Conservation (phyloP, 2,113 vertebrate genomes). For the Psophia crepitans region DNA sequence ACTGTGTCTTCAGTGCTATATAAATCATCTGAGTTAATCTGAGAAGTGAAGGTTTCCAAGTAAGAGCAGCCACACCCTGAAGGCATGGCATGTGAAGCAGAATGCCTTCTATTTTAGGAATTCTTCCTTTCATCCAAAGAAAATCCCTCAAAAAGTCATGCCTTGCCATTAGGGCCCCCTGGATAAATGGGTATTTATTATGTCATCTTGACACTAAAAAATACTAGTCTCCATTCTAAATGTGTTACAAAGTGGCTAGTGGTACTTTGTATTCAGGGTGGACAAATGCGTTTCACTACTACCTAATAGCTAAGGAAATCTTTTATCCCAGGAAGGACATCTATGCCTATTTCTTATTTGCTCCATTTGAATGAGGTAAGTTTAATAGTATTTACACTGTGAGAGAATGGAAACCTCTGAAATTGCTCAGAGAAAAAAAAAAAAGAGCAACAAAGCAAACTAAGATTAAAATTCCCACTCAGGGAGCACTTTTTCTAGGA, state of each 20-base stretch:
- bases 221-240: conserved; percentile 16
- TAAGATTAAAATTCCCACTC: background rate
- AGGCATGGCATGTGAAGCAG: conserved; percentile 61
- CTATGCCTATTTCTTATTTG: background rate
- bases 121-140: conserved; percentile 60
- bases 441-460: background rate
- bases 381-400: background rate
- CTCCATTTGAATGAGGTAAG: background rate
- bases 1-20: conserved; percentile 43
- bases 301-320: background rate
- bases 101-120: conserved; percentile 65
- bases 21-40: conserved; percentile 59
- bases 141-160: conserved; percentile 71
- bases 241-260: conserved; percentile 1
- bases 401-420: conserved; percentile 5
- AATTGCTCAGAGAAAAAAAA: background rate
- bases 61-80: conserved; percentile 58
- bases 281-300: conserved; percentile 23
- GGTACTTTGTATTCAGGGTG: background rate
- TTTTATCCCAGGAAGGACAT: background rate
- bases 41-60: conserved; percentile 54
- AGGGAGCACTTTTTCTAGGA: background rate
- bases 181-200: conserved; percentile 35
- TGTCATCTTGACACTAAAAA: conserved; percentile 43
- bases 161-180: conserved; percentile 24